Base-by-base conservation (phyloP, 2,888 invertebrate species). In the Trichopoda pennipes region DNA sequence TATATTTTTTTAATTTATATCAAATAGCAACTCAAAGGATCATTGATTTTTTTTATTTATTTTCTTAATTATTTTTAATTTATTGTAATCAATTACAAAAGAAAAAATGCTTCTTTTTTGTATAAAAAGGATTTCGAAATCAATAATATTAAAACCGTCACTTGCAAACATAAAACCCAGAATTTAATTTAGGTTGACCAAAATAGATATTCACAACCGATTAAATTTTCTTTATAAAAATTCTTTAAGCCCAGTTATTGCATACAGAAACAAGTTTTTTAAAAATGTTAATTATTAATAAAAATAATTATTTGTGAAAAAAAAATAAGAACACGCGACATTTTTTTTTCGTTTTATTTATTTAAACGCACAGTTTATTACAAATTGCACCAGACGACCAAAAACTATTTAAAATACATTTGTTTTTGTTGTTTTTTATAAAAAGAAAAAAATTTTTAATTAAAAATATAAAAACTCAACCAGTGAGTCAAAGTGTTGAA, bases 401-500 rank as follows among this genome's bases (percentile, higher is more conserved):
- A 23, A 9, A 1, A 21, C 68, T 35, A 21, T 21, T n/a, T 49
- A 28, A 28, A 61, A n/a, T 28, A 28, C 19, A 68, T 14, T 72
- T 64, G 32, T 47, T 68, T 23, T 28, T 42, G 42, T 28, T 53
- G 35, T 47, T 19, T 28, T 28, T 28, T 28, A 28, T 28, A n/a
- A 14, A n/a, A n/a, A n/a, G n/a, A n/a, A n/a, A n/a, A n/a, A 38
- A 38, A 38, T 38, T 42, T n/a, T 35, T 16, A 61, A 66, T 16
- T 9, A 38, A 60, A 61, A 38, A 10, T 7, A 51, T 63, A 66
- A 66, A 38, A 60, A 64, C 60, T 28, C 80, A 79, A 79, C 83
- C 83, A 77, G 42, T 70, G 63, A 66, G 63, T 61, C 84, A 78
- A 77, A 74, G 60, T 76, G 80, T 75, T 64, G 78, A 80, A 75